Conservation (phyloP, 2,797 vertebrate species). For the Lutjanus campechanus region DNA sequence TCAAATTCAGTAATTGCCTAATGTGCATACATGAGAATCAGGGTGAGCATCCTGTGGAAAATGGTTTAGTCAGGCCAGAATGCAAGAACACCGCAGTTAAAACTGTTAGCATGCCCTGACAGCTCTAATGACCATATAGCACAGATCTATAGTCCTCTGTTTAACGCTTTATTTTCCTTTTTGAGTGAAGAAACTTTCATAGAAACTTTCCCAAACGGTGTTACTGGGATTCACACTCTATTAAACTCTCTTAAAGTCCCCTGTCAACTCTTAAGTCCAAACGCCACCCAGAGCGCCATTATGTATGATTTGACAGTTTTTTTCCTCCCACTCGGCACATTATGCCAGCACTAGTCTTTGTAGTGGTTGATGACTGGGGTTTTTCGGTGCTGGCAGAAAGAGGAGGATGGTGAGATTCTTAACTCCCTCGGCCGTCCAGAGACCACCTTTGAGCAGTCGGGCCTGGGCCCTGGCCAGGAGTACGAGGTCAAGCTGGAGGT, state of each 20-base stretch:
- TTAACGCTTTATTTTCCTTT: conserved; percentile 64
- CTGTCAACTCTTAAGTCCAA: conserved; percentile 52
- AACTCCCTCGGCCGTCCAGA: conserved; percentile 92
- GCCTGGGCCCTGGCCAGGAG: conserved; percentile 95
- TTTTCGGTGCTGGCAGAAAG: conserved; percentile 89
- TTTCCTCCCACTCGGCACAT: conserved; percentile 36
- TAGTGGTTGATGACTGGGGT: conserved; percentile 54
- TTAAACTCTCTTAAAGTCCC: conserved; percentile 38
- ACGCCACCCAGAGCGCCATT: conserved; percentile 63
- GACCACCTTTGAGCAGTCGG: conserved; percentile 95
- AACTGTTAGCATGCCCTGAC: conserved; percentile 64
- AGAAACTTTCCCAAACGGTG: conserved; percentile 61
- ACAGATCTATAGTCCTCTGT: conserved; percentile 60
- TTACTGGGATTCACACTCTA: conserved; percentile 50
- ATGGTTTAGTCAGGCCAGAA: conserved; percentile 51
- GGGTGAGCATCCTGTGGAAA: conserved; percentile 68
- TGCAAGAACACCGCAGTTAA: conserved; percentile 62
- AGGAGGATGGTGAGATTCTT: conserved; percentile 94
- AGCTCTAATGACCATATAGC: conserved; percentile 57
- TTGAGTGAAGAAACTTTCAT: conserved; percentile 46
- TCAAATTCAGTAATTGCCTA: conserved; percentile 53
- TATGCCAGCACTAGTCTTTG: conserved; percentile 56
- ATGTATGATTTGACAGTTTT: conserved; percentile 63
- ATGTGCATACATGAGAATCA: conserved; percentile 41
- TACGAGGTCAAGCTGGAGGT: conserved; percentile 96